Base-by-base conservation (phyloP, 2,888 invertebrate species). In the Formica aserva region DNA sequence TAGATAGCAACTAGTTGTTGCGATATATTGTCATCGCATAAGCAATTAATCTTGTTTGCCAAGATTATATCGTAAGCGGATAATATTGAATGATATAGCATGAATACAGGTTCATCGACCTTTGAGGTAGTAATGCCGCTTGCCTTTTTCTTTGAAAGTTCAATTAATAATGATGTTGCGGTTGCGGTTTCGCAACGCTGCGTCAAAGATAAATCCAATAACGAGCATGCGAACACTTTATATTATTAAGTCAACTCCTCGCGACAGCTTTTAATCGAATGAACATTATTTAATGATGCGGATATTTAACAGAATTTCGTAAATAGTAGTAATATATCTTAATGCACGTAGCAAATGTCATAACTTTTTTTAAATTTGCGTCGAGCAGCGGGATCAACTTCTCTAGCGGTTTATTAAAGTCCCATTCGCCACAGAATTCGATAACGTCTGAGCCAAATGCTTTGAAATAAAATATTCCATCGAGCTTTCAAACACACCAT, bases 121-220 rank as follows among this genome's bases (percentile, higher is more conserved):
- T 76, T 71, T 13, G 57, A 11, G 15, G 1, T 55, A 48, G 29
- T 1, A 38, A 4, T 32, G 15, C 13, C 13, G 13, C 62, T 66
- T 15, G 18, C 1, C 3, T 11, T 55, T 26, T 38, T 38, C 38
- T 66, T 38, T 22, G 3, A 18, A 45, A 60, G 15, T 0, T 52
- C 52, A 13, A 55, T 77, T 76, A 55, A 26, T 77, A 52, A 45
- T 45, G n/a, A 45, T 63, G n/a, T 52, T n/a, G 15, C n/a, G 63
- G 18, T 62, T 38, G 38, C 38, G 8, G 8, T 62, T 41, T 75
- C 4, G 15, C 26, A 26, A 26, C 15, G 26, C 26, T 72, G 38
- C 38, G 15, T 13, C 8, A 45, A 63, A 75, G 45, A 9, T 41
- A 63, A 71, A 71, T 71, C 9, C 22, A 5, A 35, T n/a, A 32